Conservation (phyloP, 2,888 invertebrate species). For the Neria commutata region DNA sequence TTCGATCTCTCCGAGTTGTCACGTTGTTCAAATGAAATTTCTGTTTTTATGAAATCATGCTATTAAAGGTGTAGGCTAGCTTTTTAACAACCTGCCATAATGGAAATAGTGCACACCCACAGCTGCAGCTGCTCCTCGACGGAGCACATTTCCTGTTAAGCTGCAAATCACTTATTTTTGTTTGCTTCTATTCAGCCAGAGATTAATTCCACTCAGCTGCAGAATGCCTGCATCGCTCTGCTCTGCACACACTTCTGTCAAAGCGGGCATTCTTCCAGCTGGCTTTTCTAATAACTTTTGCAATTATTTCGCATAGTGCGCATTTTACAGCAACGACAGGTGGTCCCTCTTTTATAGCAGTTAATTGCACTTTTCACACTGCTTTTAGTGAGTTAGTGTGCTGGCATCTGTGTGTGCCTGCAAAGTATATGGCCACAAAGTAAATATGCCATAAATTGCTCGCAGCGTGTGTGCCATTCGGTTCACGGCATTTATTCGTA, state of each 20-base stretch:
- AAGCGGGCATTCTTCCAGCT: background rate
- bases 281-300: background rate
- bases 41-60: background rate
- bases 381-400: conserved; percentile 33
- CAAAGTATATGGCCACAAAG: conserved; percentile 37
- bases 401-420: conserved; percentile 3
- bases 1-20: background rate
- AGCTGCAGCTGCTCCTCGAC: too few species aligned
- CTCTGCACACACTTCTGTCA: background rate
- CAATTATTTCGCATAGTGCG: conserved; percentile 24
- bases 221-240: background rate
- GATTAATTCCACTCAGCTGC: background rate
- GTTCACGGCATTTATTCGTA: too few species aligned
- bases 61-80: too few species aligned
- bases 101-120: too few species aligned
- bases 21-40: background rate
- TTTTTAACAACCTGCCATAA: too few species aligned
- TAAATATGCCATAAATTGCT: conserved; percentile 53
- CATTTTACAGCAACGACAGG: conserved; percentile 30
- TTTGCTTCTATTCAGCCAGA: background rate
- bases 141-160: background rate
- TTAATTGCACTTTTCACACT: conserved; percentile 53
- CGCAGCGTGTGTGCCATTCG: conserved; percentile 42
- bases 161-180: background rate
- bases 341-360: conserved; percentile 42